Percentiles rank a stretch among this genome's conserved stretches.
Evolutionary conservation across 2,797 vertebrate species (phyloP).

Genomic region (Chrysocyon brachyurus): DNA sequence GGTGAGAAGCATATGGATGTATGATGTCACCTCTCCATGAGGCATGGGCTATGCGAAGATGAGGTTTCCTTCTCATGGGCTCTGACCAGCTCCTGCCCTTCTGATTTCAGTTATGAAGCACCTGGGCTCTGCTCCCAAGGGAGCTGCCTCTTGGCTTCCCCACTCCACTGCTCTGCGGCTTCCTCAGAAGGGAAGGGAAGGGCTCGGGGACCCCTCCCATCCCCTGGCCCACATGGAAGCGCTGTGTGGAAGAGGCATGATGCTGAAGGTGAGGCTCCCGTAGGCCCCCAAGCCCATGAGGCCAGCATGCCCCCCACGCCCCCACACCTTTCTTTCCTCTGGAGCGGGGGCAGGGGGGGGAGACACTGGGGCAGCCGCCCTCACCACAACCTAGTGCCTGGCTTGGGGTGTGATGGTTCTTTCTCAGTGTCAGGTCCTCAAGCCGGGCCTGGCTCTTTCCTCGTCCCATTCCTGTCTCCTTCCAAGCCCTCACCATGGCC

Average conservation of each 20-base stretch:
- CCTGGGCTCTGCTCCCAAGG: slow-evolving; percentile 70
- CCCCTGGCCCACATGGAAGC: slow-evolving; percentile 74
- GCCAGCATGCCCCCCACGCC: slow-evolving; percentile 55
- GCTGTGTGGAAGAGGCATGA: slow-evolving; percentile 78
- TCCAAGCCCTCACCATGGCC: slow-evolving; percentile 72
- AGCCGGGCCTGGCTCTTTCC: slow-evolving; percentile 61
- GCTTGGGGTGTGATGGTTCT: slow-evolving; percentile 82
- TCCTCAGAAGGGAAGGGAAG: slow-evolving; percentile 62
- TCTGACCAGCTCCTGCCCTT: slow-evolving; percentile 74
- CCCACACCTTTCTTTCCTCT: slow-evolving; percentile 53
- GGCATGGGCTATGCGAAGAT: slow-evolving; percentile 77
- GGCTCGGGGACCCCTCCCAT: slow-evolving; percentile 50
- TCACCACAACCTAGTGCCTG: slow-evolving; percentile 32
- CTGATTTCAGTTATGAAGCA: slow-evolving; percentile 65
- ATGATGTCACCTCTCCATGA: slow-evolving; percentile 74
- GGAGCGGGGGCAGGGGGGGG: neutral
- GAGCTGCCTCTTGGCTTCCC: slow-evolving; percentile 55
- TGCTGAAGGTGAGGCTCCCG: slow-evolving; percentile 72
- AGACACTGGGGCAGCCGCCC: neutral
- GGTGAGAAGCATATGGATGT: slow-evolving; percentile 81
- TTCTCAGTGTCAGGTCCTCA: slow-evolving; percentile 70
- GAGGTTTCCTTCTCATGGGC: slow-evolving; percentile 67
- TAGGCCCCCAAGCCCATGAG: slow-evolving; percentile 48
- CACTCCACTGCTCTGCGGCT: slow-evolving; percentile 2
- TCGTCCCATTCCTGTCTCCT: slow-evolving; percentile 67